Evolutionary conservation across 1,140 invertebrate genomes (phyloP), one percentile per base, ranked within the genome.

Genomic region (Elymnias hypermnestra): DNA sequence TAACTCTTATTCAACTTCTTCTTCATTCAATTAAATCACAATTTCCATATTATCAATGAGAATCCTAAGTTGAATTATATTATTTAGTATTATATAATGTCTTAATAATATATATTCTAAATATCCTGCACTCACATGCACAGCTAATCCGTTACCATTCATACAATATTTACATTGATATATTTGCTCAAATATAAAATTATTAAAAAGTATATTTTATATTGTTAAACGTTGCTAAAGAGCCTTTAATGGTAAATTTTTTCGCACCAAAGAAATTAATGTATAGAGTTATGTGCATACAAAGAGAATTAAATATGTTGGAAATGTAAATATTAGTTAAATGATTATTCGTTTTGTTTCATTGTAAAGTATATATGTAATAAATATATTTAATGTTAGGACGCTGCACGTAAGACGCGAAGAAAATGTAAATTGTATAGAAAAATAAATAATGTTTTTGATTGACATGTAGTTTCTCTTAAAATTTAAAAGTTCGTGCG

Each of bases 391-490:
- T 58, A 43, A 42, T 48, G 28, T 56, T 71, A 73, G 63, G 57
- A 63, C 52, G 63, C 66, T 73, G 72, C 73, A 79, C 67, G 60
- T 52, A 58, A 62, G 56, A 64, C 62, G 71, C 64, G 58, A 68
- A 57, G 13, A 29, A 29, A 48, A 61, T 79, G 78, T 83, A 79
- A 65, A 77, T 81, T 83, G 72, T 83, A 78, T 81, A 81, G 76
- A 73, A 74, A 81, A n/a, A n/a, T 79, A 83, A 83, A 81, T 46
- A 60, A 73, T 81, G 76, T 81, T 83, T 83, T 66, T 72, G 58
- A 65, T 56, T 43, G 40, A 62, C 15, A 7, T 52, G 44, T 43
- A 23, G 29, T 59, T 59, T 42, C 56, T 46, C 28, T 45, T 23
- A 1, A 1, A n/a, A n/a, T n/a, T n/a, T n/a, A n/a, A n/a, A n/a